Percentiles rank a stretch among this genome's conserved stretches.
These are phyloP conservation scores for Dexiosoma caninum DNA, from an alignment of 2,888 invertebrate genomes.

Conservation along the genomic window DNA sequence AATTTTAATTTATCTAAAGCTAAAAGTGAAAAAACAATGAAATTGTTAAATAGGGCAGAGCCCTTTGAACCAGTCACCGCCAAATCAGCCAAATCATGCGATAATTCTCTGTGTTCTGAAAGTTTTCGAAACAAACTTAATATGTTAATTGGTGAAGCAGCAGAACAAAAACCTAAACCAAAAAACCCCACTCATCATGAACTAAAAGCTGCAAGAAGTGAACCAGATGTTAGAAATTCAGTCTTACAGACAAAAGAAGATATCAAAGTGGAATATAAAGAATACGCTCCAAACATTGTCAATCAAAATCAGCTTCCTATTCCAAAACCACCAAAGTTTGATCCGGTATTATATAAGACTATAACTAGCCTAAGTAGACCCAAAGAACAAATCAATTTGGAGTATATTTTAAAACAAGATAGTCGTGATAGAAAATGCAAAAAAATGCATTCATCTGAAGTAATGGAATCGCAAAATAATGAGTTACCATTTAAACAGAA, in stretches of 20 bases:
- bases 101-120: constrained; percentile 72
- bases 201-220: constrained; percentile 74
- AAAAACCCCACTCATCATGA: background rate
- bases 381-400: constrained; percentile 70
- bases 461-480: background rate
- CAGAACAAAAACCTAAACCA: constrained; percentile 8
- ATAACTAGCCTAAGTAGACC: constrained; percentile 70
- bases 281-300: background rate
- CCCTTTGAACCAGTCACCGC: constrained; percentile 59
- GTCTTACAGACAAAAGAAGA: constrained; percentile 67
- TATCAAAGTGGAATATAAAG: background rate
- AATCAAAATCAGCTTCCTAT: constrained; percentile 58
- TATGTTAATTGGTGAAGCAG: constrained; percentile 67
- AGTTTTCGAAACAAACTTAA: constrained; percentile 72
- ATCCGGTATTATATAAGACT: constrained; percentile 74
- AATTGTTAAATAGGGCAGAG: constrained; percentile 47
- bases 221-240: constrained; percentile 71
- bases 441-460: background rate
- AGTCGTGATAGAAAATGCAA: background rate
- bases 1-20: background rate
- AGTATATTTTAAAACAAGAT: constrained; percentile 58
- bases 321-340: constrained; percentile 75
- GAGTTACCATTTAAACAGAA: constrained; percentile 72
- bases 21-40: background rate
- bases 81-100: constrained; percentile 47